phyloP scores from a whole-genome alignment of 1,140 invertebrate genomes.

The silkworm (Bombyx mori) region ASM3026992v2 NC_085129.1:7556001-7556500 shows the following conservation, averaged over 20 bases:
- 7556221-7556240: background rate
- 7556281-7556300: background rate
- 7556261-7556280: background rate
- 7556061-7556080: no score
- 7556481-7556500: conserved; percentile 70
- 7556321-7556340: conserved; percentile 1
- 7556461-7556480: conserved; percentile 51
- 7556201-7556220: no score
- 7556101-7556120: no score
- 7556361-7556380: conserved; percentile 18
- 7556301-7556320: background rate
- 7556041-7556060: no score
- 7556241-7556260: background rate
- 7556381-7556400: conserved; percentile 25
- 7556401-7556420: conserved; percentile 57
- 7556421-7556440: conserved; percentile 69
- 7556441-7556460: conserved; percentile 72
- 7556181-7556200: no score
- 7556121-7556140: no score
- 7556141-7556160: no score
- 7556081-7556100: no score
- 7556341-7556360: conserved; percentile 10
- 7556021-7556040: no score
- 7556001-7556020: conserved; percentile 12
- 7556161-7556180: no score